phyloP scores from a whole-genome alignment of 2,113 vertebrate species.

The Tricholaema leucomelas region DNA sequence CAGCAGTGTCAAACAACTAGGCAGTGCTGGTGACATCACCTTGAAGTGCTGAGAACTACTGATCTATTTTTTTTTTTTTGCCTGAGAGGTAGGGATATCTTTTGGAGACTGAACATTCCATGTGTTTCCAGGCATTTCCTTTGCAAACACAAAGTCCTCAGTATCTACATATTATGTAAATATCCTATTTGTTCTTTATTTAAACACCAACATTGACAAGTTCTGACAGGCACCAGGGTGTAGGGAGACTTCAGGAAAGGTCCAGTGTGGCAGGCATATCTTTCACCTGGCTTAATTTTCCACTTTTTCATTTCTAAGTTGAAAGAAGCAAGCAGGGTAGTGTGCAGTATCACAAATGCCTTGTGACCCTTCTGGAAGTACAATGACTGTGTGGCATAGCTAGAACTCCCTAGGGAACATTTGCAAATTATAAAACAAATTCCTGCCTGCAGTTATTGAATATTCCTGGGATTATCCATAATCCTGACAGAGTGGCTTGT shows the following conservation, averaged over 20 bases:
- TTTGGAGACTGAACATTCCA: not conserved
- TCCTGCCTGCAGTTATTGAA: not conserved
- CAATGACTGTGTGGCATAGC: not conserved
- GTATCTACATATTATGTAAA: not conserved
- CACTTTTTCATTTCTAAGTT: not conserved
- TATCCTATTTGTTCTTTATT: not conserved
- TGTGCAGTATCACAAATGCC: not conserved
- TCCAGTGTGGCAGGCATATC: not conserved
- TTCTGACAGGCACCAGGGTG: not conserved
- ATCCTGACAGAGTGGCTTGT: not conserved
- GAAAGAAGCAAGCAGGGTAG: not conserved
- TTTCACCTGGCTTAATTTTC: not conserved
- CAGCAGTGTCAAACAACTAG: not conserved
- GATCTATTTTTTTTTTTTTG: not conserved
- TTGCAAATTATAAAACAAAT: constrained; percentile 9
- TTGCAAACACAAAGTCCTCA: not conserved
- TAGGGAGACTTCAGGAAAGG: not conserved
- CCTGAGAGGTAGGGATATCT: not conserved
- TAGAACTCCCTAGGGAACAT: not conserved
- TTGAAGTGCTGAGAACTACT: not conserved
- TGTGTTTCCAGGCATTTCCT: not conserved
- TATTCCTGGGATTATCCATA: constrained; percentile 24
- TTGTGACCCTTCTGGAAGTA: not conserved
- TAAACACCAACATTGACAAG: not conserved
- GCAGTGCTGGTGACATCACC: not conserved